Evolutionary conservation across 1,140 invertebrate species (phyloP), one percentile per base, ranked within the genome.

Genomic region (Drosophila nebulosa): DNA sequence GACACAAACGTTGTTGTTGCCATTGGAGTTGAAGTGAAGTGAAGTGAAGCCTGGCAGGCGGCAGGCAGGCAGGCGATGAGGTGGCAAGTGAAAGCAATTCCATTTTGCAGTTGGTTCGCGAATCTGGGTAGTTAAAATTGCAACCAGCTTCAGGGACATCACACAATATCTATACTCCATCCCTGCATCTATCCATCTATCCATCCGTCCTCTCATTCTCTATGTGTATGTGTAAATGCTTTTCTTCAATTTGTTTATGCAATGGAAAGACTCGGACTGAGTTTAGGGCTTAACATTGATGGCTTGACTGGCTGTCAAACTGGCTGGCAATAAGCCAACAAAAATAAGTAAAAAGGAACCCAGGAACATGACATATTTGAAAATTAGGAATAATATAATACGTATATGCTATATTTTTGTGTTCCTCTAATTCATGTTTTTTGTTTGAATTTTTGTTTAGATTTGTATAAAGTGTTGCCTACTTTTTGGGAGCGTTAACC

Each of bases 211-310:
- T 14, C 6, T 46, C 10, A 32, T 30, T 52, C 32, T 64, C 46
- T 18, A 9, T 18, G 22, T 58, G 35, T 64, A 53, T 55, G 74
- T 74, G 60, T 59, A 63, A 60, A 61, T 74, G 64, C 68, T 74
- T 74, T 65, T 74, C 71, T 70, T 64, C 63, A 64, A 63, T 64
- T 66, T 76, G 78, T 76, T 77, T 80, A 80, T 80, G 78, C 78
- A 80, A 57, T 61, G 39, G 58, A 9, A 9, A 9, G 26, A 35
- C 35, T 77, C 56, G 24, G 58, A 55, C 64, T 36, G 64, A 61
- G 66, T 18, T 27, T 57, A 59, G 46, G 64, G 58, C 60, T 76
- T 73, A 80, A 55, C 60, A 65, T 61, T 79, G 72, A 72, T 66
- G 63, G 72, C 72, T 56, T 46, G 39, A 46, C 39, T 46, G 39